Evolutionary conservation across 2,888 invertebrate species (phyloP).

Genomic region (Thysanoteuthis rhombus): DNA sequence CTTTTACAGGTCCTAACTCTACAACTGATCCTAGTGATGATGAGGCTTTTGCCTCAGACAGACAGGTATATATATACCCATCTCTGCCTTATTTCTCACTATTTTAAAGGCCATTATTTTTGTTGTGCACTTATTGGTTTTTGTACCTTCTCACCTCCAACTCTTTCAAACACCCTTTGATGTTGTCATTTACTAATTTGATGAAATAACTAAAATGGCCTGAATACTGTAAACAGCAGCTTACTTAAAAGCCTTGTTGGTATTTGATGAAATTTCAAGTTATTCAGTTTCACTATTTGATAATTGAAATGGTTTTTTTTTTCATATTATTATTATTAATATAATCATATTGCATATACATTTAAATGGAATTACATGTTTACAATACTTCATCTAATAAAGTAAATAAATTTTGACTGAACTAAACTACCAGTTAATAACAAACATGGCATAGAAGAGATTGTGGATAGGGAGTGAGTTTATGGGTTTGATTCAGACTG

Average conservation of each 20-base stretch:
- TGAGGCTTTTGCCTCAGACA: conserved; percentile 25
- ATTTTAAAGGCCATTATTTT: neutral
- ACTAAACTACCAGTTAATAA: too few species aligned
- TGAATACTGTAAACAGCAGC: neutral
- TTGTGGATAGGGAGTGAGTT: too few species aligned
- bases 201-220: neutral
- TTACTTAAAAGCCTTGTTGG: neutral
- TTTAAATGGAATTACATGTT: too few species aligned
- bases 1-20: conserved; percentile 28
- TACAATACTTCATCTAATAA: too few species aligned
- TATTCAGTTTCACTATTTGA: neutral
- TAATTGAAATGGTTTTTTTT: neutral
- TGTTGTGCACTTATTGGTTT: neutral
- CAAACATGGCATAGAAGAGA: too few species aligned
- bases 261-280: neutral
- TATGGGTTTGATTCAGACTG: too few species aligned
- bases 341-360: too few species aligned
- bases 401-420: too few species aligned
- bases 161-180: neutral
- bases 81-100: neutral
- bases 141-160: neutral
- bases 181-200: neutral
- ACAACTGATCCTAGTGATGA: conserved; percentile 32
- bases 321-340: too few species aligned
- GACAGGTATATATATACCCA: conserved; percentile 28